These are phyloP conservation scores for Hypomesus transpacificus DNA, from an alignment of 2,113 vertebrate genomes.

Conservation along the genomic window DNA sequence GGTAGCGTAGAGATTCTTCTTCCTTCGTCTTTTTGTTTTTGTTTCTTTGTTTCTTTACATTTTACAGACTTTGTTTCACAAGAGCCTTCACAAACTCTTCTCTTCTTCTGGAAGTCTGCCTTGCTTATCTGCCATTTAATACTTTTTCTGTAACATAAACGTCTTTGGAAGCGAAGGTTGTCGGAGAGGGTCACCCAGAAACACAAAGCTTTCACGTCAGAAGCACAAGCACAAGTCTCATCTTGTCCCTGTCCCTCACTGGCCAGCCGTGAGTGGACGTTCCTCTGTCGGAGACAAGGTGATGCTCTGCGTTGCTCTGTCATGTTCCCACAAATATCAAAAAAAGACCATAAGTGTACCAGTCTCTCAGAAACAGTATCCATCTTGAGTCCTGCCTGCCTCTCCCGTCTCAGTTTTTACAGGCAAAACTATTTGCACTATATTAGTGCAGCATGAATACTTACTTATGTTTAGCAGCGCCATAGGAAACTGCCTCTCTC, in stretches of 20 bases:
- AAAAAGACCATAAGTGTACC: conserved; percentile 6
- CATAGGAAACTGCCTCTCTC: conserved; percentile 91
- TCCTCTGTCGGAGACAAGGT: not conserved
- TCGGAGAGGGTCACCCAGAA: conserved; percentile 15
- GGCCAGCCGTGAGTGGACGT: conserved; percentile 10
- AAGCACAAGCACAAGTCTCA: conserved; percentile 48
- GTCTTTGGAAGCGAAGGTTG: conserved; percentile 23
- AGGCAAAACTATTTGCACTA: conserved; percentile 96
- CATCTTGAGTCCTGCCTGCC: conserved; percentile 76
- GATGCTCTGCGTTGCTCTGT: not conserved
- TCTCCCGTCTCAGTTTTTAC: conserved; percentile 58
- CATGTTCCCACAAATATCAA: not conserved
- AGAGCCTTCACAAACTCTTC: conserved; percentile 64
- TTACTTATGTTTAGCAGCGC: conserved; percentile 84
- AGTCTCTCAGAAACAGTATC: conserved; percentile 23
- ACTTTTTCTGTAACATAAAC: conserved; percentile 34
- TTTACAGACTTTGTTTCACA: conserved; percentile 56
- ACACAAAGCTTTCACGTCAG: conserved; percentile 19
- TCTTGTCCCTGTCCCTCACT: conserved; percentile 1
- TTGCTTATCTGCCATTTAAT: conserved; percentile 51
- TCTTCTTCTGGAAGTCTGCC: conserved; percentile 64
- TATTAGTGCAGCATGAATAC: conserved; percentile 99
- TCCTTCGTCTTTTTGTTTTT: not conserved
- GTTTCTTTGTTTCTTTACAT: conserved; percentile 23
- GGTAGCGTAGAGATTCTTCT: conserved; percentile 41